Evolutionary conservation across 2,113 vertebrate genomes (phyloP), one percentile per base, ranked within the genome.

Genomic region (Lethenteron camtschaticum): DNA sequence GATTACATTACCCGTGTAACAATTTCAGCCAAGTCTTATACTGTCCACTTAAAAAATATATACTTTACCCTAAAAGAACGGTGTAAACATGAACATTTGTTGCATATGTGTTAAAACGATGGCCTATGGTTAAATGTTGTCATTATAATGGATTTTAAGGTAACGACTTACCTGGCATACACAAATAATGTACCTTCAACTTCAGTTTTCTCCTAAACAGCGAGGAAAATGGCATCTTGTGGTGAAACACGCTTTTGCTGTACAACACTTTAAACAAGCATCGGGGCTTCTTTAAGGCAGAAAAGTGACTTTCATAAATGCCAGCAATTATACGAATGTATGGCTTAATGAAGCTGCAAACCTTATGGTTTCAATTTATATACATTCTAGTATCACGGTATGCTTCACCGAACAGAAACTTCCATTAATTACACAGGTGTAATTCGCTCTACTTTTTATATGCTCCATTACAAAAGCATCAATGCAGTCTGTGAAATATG

Each of bases 171-270:
- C 94, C 94, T 90, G 74, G 83, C 77, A 75, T 96, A 96, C 2
- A 96, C 92, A 83, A 99, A 96, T 72, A 99, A 81, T 55, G 92
- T 95, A 18, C 94, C 92, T 79, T 99, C 94, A 75, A 96, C 88
- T 73, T 95, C 88, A 0, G 90, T 99, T 78, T 99, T 96, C 79
- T 95, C 92, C 94, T 99, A 73, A 20, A 78, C 83, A 77, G 2
- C 75, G 58, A 76, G 2, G 78, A 68, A 56, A 20, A 41, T 41
- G 41, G 41, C 41, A 41, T 41, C 5, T 41, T 41, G 41, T 41
- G 41, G 41, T 41, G 5, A 41, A 41, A 41, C 41, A 41, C 41
- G 7, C 41, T 41, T 41, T 41, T 41, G 41, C 41, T 41, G 41
- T 41, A 41, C 41, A 41, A 41, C 68, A 11, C 10, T 11, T 57